These are phyloP conservation scores for Dendroctonus valens DNA, from an alignment of 1,140 invertebrate species.

Conservation along the genomic window DNA sequence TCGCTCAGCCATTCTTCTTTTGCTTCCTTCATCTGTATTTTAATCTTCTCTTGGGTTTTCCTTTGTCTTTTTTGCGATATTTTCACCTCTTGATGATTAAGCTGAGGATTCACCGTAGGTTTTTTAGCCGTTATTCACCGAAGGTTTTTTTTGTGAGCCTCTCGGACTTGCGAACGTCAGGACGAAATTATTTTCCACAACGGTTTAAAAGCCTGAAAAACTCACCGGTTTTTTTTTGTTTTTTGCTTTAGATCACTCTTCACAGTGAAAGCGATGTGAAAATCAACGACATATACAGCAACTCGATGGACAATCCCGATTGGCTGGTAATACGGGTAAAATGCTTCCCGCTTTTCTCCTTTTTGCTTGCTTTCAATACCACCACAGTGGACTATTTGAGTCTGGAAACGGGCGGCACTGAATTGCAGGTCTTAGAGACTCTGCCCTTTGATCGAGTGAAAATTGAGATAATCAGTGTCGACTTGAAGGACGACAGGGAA, in stretches of 20 bases:
- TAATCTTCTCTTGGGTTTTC: no score
- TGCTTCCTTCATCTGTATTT: no score
- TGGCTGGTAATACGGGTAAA: constrained; percentile 65
- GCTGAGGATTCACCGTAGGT: no score
- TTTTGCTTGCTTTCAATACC: constrained; percentile 73
- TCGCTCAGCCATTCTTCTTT: no score
- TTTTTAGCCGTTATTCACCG: no score
- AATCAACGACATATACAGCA: constrained; percentile 50
- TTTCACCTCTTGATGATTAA: no score
- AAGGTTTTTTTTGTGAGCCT: no score
- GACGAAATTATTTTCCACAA: no score
- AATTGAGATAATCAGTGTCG: constrained; percentile 52
- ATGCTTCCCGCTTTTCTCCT: constrained; percentile 80
- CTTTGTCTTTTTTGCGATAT: no score
- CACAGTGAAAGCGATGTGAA: constrained; percentile 59
- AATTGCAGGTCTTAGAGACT: constrained; percentile 58
- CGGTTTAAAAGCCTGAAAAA: no score
- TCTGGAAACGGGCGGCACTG: constrained; percentile 66
- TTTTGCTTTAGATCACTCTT: constrained; percentile 57
- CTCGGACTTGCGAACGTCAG: no score
- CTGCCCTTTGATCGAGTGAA: constrained; percentile 55
- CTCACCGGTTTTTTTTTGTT: not conserved
- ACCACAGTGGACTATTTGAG: constrained; percentile 70
- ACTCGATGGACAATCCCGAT: constrained; percentile 54
- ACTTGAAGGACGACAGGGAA: constrained; percentile 43